Evolutionary conservation across 2,888 invertebrate species (phyloP).

Genomic region (Microctonus hyperodae): DNA sequence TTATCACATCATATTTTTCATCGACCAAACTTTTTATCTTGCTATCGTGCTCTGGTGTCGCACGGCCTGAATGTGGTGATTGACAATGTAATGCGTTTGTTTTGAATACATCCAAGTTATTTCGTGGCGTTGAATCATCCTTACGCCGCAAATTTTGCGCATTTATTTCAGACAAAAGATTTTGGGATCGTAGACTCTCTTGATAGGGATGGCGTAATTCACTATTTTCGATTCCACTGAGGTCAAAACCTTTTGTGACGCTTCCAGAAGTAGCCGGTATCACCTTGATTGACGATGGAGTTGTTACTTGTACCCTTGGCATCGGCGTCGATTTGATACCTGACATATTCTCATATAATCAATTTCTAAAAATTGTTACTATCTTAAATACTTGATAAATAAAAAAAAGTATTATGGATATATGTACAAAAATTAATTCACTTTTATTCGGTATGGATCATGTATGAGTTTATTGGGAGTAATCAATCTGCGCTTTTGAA

Average conservation of each 20-base stretch:
- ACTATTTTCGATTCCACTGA: conserved; percentile 47
- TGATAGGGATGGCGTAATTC: conserved; percentile 46
- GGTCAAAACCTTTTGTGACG: conserved; percentile 54
- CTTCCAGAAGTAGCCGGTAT: conserved; percentile 51
- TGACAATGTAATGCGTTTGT: conserved; percentile 71
- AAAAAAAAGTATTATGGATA: neutral
- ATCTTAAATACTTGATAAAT: conserved; percentile 17
- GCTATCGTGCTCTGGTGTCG: conserved; percentile 47
- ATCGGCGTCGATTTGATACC: conserved; percentile 64
- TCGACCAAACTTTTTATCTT: conserved; percentile 65
- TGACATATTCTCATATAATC: conserved; percentile 39
- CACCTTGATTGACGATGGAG: conserved; percentile 52
- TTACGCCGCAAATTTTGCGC: conserved; percentile 52
- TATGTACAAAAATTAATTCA: no score
- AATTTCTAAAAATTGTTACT: neutral
- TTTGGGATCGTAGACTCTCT: conserved; percentile 53
- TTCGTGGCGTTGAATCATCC: conserved; percentile 59
- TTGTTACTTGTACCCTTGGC: conserved; percentile 45
- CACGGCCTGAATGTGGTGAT: conserved; percentile 71
- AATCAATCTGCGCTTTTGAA: no score
- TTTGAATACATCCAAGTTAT: conserved; percentile 43
- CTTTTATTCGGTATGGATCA: no score
- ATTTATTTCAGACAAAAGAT: conserved; percentile 51
- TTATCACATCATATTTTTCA: conserved; percentile 68
- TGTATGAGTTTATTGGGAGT: no score